Percentiles rank a stretch among this genome's conserved stretches.
Evolutionary conservation across 2,888 invertebrate genomes (phyloP).

Genomic region (Hirtodrosophila duncani): DNA sequence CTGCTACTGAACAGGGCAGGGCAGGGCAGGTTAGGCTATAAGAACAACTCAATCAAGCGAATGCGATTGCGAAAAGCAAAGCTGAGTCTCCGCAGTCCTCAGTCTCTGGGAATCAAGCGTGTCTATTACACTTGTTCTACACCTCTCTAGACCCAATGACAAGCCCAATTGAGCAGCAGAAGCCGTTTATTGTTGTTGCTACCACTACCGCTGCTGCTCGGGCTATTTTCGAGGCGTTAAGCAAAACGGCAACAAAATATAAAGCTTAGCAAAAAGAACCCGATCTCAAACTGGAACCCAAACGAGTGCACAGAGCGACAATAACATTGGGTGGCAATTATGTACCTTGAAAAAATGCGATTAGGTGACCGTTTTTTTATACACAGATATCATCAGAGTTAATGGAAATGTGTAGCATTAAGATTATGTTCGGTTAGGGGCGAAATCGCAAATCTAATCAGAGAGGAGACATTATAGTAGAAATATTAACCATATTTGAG

Average conservation of each 20-base stretch:
- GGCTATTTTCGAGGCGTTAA: constrained; percentile 38
- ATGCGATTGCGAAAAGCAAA: constrained; percentile 44
- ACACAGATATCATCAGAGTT: constrained; percentile 32
- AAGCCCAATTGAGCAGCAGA: constrained; percentile 23
- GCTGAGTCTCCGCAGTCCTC: constrained; percentile 1
- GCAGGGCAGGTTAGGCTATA: constrained; percentile 22
- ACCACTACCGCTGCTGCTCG: constrained; percentile 31
- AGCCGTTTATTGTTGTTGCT: constrained; percentile 28
- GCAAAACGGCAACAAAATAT: constrained; percentile 53
- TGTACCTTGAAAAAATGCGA: constrained; percentile 43
- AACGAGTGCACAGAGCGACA: constrained; percentile 31
- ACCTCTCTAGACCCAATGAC: constrained; percentile 29
- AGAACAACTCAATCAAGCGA: constrained; percentile 69
- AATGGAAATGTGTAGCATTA: constrained; percentile 34
- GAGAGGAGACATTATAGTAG: too few species aligned
- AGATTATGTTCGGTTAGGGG: constrained; percentile 16
- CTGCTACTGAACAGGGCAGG: background rate
- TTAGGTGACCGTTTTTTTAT: constrained; percentile 56
- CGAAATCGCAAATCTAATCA: too few species aligned
- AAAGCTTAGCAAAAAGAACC: constrained; percentile 32
- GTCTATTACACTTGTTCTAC: constrained; percentile 44
- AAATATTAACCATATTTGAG: too few species aligned
- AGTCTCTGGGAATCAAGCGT: constrained; percentile 55
- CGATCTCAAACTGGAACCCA: constrained; percentile 35
- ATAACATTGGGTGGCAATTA: constrained; percentile 53